A percentile compares a stretch with the other conserved stretches of the same genome.
Evolutionary conservation across 1,140 invertebrate genomes (phyloP).

Genomic region (Hyles vespertilio): DNA sequence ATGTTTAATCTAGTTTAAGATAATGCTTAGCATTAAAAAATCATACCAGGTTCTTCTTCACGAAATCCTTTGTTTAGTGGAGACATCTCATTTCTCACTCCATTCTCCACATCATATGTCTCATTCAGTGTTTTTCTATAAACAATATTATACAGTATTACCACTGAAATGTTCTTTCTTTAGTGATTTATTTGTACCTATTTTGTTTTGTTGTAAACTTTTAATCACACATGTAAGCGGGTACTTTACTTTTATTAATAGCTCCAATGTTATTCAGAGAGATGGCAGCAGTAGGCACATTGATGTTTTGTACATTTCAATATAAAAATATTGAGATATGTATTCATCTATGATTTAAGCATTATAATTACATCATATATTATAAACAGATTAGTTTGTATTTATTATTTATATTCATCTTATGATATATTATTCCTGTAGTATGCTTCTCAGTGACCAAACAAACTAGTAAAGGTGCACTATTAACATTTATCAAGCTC

Average conservation of each 20-base stretch:
- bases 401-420: no score
- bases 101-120: background rate
- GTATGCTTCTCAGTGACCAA: no score
- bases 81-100: background rate
- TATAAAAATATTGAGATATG: no score
- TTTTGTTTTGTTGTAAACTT: background rate
- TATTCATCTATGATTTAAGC: no score
- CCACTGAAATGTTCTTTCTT: background rate
- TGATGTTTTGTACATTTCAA: no score
- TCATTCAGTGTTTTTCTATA: background rate
- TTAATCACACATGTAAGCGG: background rate
- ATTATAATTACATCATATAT: no score
- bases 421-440: no score
- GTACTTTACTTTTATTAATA: background rate
- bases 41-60: background rate
- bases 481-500: no score
- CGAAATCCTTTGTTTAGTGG: background rate
- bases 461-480: no score
- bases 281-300: no score
- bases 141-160: background rate
- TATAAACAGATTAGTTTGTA: no score
- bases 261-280: background rate
- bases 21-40: background rate
- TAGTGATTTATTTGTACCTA: background rate
- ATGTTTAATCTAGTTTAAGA: no score